Percentiles rank a stretch among this genome's conserved stretches.
Conservation (phyloP, 2,888 invertebrate species). For the Harmothoe impar region DNA sequence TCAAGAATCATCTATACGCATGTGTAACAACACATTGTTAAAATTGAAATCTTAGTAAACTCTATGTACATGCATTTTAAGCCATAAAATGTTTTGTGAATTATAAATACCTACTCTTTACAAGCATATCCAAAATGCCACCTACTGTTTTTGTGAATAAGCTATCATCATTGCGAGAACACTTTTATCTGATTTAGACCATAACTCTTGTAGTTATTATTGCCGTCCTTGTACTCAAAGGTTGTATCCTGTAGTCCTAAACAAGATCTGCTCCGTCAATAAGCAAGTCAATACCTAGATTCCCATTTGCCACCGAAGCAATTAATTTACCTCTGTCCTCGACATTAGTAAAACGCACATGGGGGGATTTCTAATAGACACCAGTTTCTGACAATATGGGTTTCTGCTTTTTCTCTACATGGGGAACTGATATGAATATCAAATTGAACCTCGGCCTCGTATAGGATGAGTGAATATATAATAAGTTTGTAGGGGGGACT, state of each 20-base stretch:
- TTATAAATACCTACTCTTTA: constrained; percentile 13
- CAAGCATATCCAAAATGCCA: constrained; percentile 25
- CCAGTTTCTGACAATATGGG: background rate
- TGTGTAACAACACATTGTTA: background rate
- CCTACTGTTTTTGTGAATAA: background rate
- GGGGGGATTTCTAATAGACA: background rate
- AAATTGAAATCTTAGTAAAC: constrained; percentile 34
- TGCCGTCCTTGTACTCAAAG: background rate
- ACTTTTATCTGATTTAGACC: background rate
- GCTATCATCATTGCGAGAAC: background rate
- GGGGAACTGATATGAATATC: constrained; percentile 52
- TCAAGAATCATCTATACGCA: background rate
- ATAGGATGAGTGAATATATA: background rate
- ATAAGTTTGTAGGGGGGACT: background rate
- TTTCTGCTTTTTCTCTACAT: background rate
- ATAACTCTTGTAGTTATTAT: background rate
- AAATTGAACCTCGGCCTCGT: background rate
- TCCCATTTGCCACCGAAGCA: background rate
- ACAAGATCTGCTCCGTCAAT: background rate
- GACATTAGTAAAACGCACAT: too few relatives aligned
- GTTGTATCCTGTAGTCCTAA: background rate
- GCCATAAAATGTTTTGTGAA: background rate
- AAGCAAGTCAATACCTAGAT: constrained; percentile 29
- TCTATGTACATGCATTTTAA: constrained; percentile 47
- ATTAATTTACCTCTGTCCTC: too few relatives aligned